phyloP scores from a whole-genome alignment of 2,797 vertebrate species.

The Pseudochromis fuscus region DNA sequence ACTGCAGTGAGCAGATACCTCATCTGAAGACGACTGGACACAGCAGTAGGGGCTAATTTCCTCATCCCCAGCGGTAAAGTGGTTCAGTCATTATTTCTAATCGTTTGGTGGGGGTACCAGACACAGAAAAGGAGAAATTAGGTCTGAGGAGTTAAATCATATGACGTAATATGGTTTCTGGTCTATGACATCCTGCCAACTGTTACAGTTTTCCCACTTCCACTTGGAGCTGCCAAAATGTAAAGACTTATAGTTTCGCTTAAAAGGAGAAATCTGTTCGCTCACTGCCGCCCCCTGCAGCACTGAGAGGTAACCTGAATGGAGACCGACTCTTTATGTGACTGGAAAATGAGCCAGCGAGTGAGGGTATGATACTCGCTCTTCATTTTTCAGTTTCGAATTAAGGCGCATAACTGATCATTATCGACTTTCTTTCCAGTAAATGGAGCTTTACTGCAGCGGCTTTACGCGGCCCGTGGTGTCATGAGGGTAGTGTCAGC shows the following conservation, averaged over 20 bases:
- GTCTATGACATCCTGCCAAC: constrained; percentile 67
- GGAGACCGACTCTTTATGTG: constrained; percentile 24
- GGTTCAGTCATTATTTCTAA: constrained; percentile 66
- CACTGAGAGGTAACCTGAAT: constrained; percentile 21
- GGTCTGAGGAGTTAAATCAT: constrained; percentile 65
- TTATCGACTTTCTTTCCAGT: constrained; percentile 37
- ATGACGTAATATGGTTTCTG: constrained; percentile 76
- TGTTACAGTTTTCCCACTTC: constrained; percentile 71
- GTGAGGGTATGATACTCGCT: constrained; percentile 20
- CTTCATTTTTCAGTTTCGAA: constrained; percentile 53
- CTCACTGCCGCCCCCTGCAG: constrained; percentile 55
- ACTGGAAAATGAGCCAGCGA: constrained; percentile 32
- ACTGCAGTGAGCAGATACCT: constrained; percentile 34
- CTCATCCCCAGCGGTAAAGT: constrained; percentile 54
- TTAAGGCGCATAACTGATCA: constrained; percentile 38
- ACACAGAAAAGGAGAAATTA: constrained; percentile 61
- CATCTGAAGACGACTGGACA: constrained; percentile 31
- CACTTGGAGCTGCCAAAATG: constrained; percentile 64
- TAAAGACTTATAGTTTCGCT: constrained; percentile 41
- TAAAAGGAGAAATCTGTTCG: constrained; percentile 27
- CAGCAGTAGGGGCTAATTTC: constrained; percentile 39
- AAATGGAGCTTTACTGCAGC: constrained; percentile 38
- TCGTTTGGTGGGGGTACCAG: constrained; percentile 66
- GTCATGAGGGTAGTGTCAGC: constrained; percentile 69
- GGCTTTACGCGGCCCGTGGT: constrained; percentile 52